phyloP scores from a whole-genome alignment of 2,113 vertebrate genomes.

The Indicator maculatus region DNA sequence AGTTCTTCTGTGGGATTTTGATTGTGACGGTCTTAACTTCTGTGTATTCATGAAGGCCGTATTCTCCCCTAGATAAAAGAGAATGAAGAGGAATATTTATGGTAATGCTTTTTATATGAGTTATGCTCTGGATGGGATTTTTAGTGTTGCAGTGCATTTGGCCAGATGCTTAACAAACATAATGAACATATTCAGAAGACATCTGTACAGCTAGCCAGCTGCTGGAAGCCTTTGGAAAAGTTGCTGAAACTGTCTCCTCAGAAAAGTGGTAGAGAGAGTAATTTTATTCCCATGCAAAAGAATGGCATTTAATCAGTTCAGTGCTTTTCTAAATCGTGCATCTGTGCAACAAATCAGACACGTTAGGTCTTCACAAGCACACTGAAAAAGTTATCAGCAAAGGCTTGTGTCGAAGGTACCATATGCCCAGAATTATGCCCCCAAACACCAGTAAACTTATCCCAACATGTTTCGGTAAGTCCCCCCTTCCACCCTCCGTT shows the following conservation, averaged over 20 bases:
- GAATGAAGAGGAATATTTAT: not conserved
- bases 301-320: not conserved
- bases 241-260: not conserved
- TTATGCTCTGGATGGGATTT: not conserved
- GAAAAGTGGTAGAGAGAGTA: not conserved
- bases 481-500: too few species aligned
- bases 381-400: not conserved
- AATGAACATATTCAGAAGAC: not conserved
- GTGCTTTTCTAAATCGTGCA: not conserved
- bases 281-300: not conserved
- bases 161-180: not conserved
- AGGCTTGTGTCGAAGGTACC: too few species aligned
- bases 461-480: too few species aligned
- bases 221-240: not conserved
- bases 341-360: not conserved
- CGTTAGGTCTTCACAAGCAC: not conserved
- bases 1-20: slow-evolving; percentile 89
- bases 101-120: not conserved
- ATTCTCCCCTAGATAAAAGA: slow-evolving; percentile 82
- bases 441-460: too few species aligned
- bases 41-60: slow-evolving; percentile 87
- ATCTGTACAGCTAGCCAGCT: not conserved
- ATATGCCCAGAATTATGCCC: too few species aligned
- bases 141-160: not conserved
- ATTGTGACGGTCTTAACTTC: slow-evolving; percentile 90